Evolutionary conservation across 2,113 vertebrate genomes (phyloP), one percentile per base, ranked within the genome.

Genomic region (Ivindomyrus marchei): DNA sequence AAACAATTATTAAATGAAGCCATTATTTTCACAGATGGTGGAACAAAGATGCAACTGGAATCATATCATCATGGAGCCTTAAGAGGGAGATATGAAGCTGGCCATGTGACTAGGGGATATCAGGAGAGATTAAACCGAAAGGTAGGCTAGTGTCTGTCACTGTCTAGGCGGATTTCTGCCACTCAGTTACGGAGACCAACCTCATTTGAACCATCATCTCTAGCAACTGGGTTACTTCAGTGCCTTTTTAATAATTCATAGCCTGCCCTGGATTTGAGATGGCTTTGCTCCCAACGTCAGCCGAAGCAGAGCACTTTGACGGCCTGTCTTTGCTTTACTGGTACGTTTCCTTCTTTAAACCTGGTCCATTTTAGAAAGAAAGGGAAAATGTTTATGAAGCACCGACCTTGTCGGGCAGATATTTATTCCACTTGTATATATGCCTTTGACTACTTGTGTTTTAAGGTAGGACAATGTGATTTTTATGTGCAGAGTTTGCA

Each of bases 251-350:
- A 90, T 90, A 91, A 27, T 4, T 90, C 91, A 91, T 90, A 86
- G 83, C 1, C 46, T 90, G 89, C 66, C 93, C 88, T 39, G 87
- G 46, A 62, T 45, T 92, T 93, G 95, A 91, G 89, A 97, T 97
- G 97, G 94, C 96, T 90, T 92, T 97, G 7, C 95, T 97, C 66
- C 96, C 95, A 6, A 94, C 95, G 2, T 91, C 94, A 83, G 94
- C 92, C 90, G 96, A 97, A 91, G 93, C 95, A 0, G 96, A 97
- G 89, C 95, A 94, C 80, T 96, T 97, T 91, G 95, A 97, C 95
- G 96, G 96, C 56, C 94, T 97, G 88, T 97, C 97, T 91, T 95
- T 97, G 39, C 94, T 97, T 2, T 97, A 97, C 95, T 97, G 97
- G 97, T 97, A 95, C 91, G 96, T 89, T 62, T 7, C 31, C 85